These are phyloP conservation scores for Phoxinus dragarum DNA, from an alignment of 2,797 vertebrate genomes.

Conservation along the genomic window DNA sequence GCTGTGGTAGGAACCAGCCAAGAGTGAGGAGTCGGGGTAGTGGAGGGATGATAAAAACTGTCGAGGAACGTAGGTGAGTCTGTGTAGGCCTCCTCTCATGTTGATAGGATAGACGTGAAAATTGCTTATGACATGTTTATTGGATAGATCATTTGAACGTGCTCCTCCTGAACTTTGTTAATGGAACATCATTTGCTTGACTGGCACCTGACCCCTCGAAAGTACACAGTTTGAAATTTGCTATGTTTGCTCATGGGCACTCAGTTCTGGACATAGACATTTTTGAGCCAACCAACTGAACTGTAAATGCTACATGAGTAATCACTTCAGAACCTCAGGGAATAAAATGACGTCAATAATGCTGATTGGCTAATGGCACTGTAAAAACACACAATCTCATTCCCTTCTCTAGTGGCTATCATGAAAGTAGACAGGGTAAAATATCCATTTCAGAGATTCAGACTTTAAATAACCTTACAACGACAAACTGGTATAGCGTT, in stretches of 20 bases:
- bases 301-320: not conserved
- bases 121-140: no score
- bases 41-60: no score
- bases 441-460: not conserved
- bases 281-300: not conserved
- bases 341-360: not conserved
- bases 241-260: not conserved
- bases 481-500: not conserved
- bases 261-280: not conserved
- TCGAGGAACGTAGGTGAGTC: no score
- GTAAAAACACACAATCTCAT: not conserved
- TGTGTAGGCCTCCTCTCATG: no score
- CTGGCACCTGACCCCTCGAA: not conserved
- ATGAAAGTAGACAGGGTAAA: not conserved
- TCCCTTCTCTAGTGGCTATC: not conserved
- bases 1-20: no score
- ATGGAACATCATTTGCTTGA: no score
- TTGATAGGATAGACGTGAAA: no score
- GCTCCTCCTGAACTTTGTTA: no score
- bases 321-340: not conserved
- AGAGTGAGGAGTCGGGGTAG: no score
- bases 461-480: not conserved
- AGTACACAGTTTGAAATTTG: not conserved
- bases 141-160: no score
- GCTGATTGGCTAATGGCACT: not conserved